Evolutionary conservation across 2,888 invertebrate species (phyloP).

Genomic region (Julus scanicus): DNA sequence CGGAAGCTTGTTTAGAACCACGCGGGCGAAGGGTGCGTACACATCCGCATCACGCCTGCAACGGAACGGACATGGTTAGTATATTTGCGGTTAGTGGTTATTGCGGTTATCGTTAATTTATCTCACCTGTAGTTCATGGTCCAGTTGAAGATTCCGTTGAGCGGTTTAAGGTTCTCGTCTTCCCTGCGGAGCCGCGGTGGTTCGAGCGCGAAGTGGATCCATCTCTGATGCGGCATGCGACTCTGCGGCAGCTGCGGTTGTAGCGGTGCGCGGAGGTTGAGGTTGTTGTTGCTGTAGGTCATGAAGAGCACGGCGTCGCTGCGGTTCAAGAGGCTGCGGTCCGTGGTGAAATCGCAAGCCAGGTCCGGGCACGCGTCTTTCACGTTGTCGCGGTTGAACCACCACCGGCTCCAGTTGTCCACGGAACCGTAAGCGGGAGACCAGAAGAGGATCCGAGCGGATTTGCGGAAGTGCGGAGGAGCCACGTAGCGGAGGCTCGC

Average conservation of each 20-base stretch:
- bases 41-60: conserved; percentile 53
- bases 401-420: conserved; percentile 51
- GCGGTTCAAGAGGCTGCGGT: conserved; percentile 4
- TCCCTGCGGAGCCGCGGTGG: background rate
- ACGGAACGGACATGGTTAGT: no score
- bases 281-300: conserved; percentile 3
- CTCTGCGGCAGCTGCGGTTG: conserved; percentile 23
- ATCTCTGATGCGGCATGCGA: conserved; percentile 53
- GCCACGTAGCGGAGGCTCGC: background rate
- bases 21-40: background rate
- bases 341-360: conserved; percentile 49
- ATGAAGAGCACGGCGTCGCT: conserved; percentile 48
- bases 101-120: no score
- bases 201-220: conserved; percentile 51
- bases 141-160: conserved; percentile 56
- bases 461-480: background rate
- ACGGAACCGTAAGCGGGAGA: conserved; percentile 44
- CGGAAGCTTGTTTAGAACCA: background rate
- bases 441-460: conserved; percentile 52
- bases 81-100: no score
- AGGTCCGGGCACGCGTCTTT: conserved; percentile 48
- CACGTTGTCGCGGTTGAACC: conserved; percentile 47
- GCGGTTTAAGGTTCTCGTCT: no score
- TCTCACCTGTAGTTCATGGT: conserved; percentile 56
- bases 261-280: background rate